Base-by-base conservation (phyloP, 2,888 invertebrate genomes). In the Teleogryllus oceanicus region DNA sequence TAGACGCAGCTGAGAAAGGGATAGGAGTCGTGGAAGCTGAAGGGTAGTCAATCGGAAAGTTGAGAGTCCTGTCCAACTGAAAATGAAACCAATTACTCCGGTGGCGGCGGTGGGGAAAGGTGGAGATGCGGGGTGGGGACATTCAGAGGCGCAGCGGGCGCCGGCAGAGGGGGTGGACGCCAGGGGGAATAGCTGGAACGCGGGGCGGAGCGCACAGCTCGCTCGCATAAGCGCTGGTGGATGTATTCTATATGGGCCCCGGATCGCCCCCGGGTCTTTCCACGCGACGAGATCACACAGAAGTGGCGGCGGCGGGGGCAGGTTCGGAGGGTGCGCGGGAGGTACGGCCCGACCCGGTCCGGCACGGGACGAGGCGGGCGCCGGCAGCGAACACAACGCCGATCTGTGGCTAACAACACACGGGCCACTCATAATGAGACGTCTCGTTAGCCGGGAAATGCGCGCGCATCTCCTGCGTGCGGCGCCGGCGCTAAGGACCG, bases 81-180 rank as follows among this genome's bases (percentile, higher is more conserved):
- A 79, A 79, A 79, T 79, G 79, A 79, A 79, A 79, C 79, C 79
- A 79, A 79, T 79, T 79, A 77, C 62, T 62, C 62, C n/a, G 62
- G 62, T n/a, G 11, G 37, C 37, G 62, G 62, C 62, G 8, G 16
- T 0, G 62, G 4, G 62, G n/a, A 5, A 62, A 4, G 16, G 62
- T 0, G n/a, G 62, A 10, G 62, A 11, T 4, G 62, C 13, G 16
- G 62, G 62, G 13, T 8, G 16, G 62, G 62, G 62, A 62, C 62
- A 13, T 0, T 1, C 8, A 37, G 62, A 13, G 62, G 62, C 62
- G 13, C 16, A 62, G 62, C 11, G 62, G 13, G 62, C 10, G n/a
- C 1, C 3, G 16, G 13, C 2, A 12, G 3, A 12, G 62, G 62
- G 62, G 62, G 62, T 4, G 62, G 62, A 2, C 2, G 62, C 12